A percentile compares a stretch with the other conserved stretches of the same genome.
Conservation (phyloP, 2,113 vertebrate genomes). For the Trochalopteron elliotii region DNA sequence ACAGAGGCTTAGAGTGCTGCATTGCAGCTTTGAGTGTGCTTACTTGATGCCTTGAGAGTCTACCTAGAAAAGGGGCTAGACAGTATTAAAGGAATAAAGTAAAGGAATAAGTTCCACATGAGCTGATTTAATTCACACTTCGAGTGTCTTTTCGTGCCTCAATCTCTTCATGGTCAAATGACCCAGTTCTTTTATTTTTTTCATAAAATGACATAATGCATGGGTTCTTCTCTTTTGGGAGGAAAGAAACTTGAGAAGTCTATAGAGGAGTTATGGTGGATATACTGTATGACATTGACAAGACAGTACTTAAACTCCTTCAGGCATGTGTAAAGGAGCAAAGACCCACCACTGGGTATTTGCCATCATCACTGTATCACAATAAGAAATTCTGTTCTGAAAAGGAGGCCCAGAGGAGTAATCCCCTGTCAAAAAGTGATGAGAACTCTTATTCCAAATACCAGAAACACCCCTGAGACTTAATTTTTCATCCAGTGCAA, state of each 20-base stretch:
- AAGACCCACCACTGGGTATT: not conserved
- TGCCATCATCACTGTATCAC: not conserved
- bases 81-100: not conserved
- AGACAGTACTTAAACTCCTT: not conserved
- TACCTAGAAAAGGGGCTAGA: not conserved
- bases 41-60: not conserved
- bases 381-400: not conserved
- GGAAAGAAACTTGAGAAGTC: not conserved
- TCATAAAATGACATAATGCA: not conserved
- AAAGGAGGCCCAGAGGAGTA: conserved; percentile 23
- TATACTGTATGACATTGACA: not conserved
- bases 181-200: not conserved
- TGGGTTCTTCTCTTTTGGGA: not conserved
- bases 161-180: not conserved
- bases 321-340: not conserved
- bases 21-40: not conserved
- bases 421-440: conserved; percentile 14
- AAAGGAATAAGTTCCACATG: not conserved
- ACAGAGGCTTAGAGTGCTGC: not conserved
- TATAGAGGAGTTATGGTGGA: not conserved
- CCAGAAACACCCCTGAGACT: conserved; percentile 16
- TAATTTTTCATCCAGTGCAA: not conserved
- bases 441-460: conserved; percentile 33
- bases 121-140: not conserved
- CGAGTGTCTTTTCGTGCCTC: not conserved